Percentiles rank a stretch among this genome's conserved stretches.
These are phyloP conservation scores for Tanypteryx hageni DNA, from an alignment of 2,888 invertebrate genomes.

Conservation along the genomic window DNA sequence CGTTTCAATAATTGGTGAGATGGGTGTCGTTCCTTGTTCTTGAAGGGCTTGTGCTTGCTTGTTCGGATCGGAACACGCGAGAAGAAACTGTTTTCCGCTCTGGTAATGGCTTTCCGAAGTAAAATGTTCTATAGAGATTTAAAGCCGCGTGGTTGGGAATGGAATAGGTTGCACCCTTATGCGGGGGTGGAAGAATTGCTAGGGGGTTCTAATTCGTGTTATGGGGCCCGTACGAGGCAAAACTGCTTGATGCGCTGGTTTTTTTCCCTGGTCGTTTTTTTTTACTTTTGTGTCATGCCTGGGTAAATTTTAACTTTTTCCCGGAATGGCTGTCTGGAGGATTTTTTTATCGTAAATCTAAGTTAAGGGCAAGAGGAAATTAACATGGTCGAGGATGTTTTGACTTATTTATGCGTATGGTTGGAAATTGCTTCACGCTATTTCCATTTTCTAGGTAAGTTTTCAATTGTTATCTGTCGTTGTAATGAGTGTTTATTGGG, in stretches of 20 bases:
- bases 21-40: conserved; percentile 46
- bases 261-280: not conserved
- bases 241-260: not conserved
- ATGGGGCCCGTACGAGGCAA: not conserved
- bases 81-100: not conserved
- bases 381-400: not conserved
- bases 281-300: not conserved
- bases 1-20: conserved; percentile 51
- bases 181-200: not conserved
- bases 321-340: not conserved
- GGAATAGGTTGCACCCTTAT: not conserved
- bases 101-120: conserved; percentile 55
- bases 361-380: not conserved
- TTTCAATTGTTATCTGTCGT: conserved; percentile 26
- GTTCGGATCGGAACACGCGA: conserved; percentile 11
- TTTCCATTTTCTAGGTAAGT: conserved; percentile 36
- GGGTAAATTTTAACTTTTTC: not conserved
- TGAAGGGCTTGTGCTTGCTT: conserved; percentile 32
- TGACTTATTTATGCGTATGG: not conserved
- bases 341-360: conserved; percentile 19
- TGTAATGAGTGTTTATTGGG: conserved; percentile 29
- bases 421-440: conserved; percentile 36
- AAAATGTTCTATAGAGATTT: conserved; percentile 53
- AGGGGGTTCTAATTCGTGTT: conserved; percentile 44
- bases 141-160: not conserved